phyloP scores from a whole-genome alignment of 2,113 vertebrate genomes.

The Shinisaurus crocodilurus region DNA sequence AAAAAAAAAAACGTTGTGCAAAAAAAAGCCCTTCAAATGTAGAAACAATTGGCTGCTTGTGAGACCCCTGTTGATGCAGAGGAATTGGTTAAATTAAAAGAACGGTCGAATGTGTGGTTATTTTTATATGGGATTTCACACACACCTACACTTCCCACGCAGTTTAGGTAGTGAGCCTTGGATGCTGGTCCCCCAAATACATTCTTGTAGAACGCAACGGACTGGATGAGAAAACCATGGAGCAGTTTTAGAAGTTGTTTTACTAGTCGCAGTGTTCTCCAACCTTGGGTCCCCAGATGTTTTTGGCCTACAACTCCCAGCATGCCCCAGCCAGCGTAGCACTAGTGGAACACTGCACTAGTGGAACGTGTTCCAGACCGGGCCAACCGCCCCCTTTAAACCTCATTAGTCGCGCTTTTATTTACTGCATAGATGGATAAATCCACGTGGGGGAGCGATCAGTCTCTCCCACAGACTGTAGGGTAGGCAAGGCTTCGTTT shows the following conservation, averaged over 20 bases:
- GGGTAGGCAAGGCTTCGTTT: background rate
- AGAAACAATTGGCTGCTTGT: background rate
- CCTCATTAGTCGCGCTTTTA: background rate
- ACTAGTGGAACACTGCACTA: no score
- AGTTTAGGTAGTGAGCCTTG: background rate
- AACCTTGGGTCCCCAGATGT: no score
- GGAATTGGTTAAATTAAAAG: no score
- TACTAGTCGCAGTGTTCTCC: no score
- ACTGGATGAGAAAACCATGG: background rate
- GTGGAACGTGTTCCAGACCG: background rate
- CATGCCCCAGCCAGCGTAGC: no score
- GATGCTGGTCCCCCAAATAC: background rate
- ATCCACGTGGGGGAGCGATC: background rate
- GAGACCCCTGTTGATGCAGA: background rate
- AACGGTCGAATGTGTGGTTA: background rate
- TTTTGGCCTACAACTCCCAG: no score
- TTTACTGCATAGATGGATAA: background rate
- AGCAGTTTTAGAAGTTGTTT: background rate
- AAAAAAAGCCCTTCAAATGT: background rate
- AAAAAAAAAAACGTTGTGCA: background rate
- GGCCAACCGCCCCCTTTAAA: background rate
- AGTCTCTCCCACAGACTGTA: background rate
- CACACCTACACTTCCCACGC: no score
- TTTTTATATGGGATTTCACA: background rate
- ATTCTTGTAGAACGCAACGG: background rate